These are phyloP conservation scores for Calonectris borealis DNA, from an alignment of 2,113 vertebrate species.

Conservation along the genomic window DNA sequence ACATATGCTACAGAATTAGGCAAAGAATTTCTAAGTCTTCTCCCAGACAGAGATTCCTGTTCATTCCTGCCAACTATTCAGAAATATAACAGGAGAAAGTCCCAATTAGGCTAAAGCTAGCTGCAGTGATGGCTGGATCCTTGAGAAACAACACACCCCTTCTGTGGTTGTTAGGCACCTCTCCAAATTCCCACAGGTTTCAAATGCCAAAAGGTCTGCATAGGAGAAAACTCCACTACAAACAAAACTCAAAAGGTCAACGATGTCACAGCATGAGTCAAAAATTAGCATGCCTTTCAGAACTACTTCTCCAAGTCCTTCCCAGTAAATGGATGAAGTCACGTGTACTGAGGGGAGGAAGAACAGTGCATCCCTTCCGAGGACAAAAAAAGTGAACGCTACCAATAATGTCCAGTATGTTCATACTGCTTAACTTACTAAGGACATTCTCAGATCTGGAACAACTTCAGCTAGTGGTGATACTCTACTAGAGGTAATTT, in stretches of 20 bases:
- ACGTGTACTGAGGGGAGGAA: neutral
- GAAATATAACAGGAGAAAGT: neutral
- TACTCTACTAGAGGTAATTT: neutral
- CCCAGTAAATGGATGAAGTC: neutral
- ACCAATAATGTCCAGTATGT: neutral
- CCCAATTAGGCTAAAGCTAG: neutral
- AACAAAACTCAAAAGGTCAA: neutral
- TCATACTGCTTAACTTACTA: neutral
- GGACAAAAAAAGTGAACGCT: neutral
- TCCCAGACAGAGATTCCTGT: neutral
- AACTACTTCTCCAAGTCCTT: neutral
- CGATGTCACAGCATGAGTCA: fast-evolving
- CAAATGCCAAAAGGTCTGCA: neutral
- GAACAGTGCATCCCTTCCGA: neutral
- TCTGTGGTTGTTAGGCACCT: neutral
- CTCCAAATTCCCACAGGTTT: neutral
- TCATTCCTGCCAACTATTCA: neutral
- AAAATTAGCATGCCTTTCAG: neutral
- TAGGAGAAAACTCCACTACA: neutral
- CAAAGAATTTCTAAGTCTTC: neutral
- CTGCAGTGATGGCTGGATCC: neutral
- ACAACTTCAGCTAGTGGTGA: neutral
- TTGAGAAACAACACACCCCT: neutral
- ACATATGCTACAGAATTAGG: neutral
- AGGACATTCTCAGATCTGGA: neutral